These are phyloP conservation scores for pig (Sus scrofa) DNA, from an alignment of 2,113 vertebrate species.

Conservation along the genomic window T2T-Sscrofa CM000830.6:17255501-17256000, in stretches of 20 bases:
- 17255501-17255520: constrained; percentile 45
- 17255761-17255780: neutral
- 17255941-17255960: no score
- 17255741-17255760: constrained; percentile 56
- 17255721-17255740: constrained; percentile 79
- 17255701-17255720: neutral
- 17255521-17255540: neutral
- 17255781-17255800: constrained; percentile 68
- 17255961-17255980: no score
- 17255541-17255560: neutral
- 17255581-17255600: neutral
- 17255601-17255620: constrained; percentile 34
- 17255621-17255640: constrained; percentile 50
- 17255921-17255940: neutral
- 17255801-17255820: constrained; percentile 51
- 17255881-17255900: constrained; percentile 39
- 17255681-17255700: constrained; percentile 44
- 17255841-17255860: constrained; percentile 50
- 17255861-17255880: constrained; percentile 21
- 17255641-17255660: constrained; percentile 29
- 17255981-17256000: no score
- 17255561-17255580: constrained; percentile 49
- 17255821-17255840: neutral
- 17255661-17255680: constrained; percentile 39
- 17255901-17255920: no score